phyloP scores from a whole-genome alignment of 64 coral and sea anemone species.

The Dendrophyllia cribrosa region DNA sequence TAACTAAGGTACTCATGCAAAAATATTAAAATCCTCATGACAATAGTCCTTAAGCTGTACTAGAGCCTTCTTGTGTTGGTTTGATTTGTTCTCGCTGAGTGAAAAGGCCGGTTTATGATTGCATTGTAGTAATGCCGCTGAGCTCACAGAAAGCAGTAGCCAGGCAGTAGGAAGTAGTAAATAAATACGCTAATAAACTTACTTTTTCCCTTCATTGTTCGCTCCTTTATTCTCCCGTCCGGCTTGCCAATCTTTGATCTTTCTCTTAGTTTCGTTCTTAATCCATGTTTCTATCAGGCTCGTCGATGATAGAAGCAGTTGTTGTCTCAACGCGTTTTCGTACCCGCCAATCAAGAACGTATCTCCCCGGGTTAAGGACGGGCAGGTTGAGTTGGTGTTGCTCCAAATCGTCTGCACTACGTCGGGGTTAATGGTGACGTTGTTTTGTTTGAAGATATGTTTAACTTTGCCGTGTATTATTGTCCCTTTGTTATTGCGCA shows the following conservation, averaged over 20 bases:
- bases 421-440: background rate
- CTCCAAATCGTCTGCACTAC: background rate
- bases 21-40: too few species aligned
- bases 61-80: too few species aligned
- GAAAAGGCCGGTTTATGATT: too few species aligned
- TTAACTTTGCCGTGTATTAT: background rate
- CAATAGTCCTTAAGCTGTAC: too few species aligned
- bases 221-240: background rate
- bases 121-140: too few species aligned
- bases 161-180: too few species aligned
- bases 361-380: background rate
- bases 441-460: background rate
- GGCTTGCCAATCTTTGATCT: background rate
- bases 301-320: background rate
- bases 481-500: background rate
- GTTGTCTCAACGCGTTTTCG: background rate
- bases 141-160: too few species aligned
- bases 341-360: constrained; percentile 4
- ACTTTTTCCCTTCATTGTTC: background rate
- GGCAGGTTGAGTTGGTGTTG: background rate
- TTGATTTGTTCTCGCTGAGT: too few species aligned
- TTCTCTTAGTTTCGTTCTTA: background rate
- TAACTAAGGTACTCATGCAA: too few species aligned
- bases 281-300: constrained; percentile 22
- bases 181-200: background rate